A percentile compares a stretch with the other conserved stretches of the same genome.
Evolutionary conservation across 2,797 vertebrate genomes (phyloP).

Genomic region (Taenioides sp.): DNA sequence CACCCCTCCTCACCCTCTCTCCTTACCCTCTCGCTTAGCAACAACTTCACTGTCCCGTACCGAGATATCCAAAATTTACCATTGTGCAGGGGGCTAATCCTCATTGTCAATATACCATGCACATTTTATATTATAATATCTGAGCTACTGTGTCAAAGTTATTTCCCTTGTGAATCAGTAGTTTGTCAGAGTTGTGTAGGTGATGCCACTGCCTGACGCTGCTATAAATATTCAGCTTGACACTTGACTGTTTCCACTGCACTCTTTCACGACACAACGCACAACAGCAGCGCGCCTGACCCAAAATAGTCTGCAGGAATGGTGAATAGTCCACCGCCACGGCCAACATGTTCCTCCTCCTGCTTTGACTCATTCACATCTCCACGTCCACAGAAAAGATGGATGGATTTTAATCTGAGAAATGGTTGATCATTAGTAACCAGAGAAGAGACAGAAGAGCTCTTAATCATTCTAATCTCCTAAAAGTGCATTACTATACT

Average conservation of each 20-base stretch:
- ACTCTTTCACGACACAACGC: constrained; percentile 69
- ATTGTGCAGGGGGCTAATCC: constrained; percentile 47
- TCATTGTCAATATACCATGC: constrained; percentile 51
- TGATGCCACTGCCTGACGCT: constrained; percentile 69
- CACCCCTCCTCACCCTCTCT: constrained; percentile 64
- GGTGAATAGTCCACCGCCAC: constrained; percentile 61
- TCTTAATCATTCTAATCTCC: not conserved
- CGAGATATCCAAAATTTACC: constrained; percentile 48
- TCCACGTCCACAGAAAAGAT: constrained; percentile 51
- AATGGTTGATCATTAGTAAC: not conserved
- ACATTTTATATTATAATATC: constrained; percentile 50
- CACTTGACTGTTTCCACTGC: constrained; percentile 83
- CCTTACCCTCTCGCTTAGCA: constrained; percentile 45
- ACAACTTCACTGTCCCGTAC: constrained; percentile 30
- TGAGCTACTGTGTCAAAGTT: too few species aligned
- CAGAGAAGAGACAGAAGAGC: not conserved
- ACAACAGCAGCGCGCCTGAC: constrained; percentile 63
- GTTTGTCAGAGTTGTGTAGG: constrained; percentile 61
- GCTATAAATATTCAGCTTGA: constrained; percentile 80
- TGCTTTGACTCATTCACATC: constrained; percentile 66
- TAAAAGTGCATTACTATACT: not conserved
- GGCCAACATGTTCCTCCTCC: constrained; percentile 66
- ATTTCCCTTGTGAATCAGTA: too few species aligned
- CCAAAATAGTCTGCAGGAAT: constrained; percentile 73
- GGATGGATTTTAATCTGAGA: constrained; percentile 19